Evolutionary conservation across 92 coral and sea anemone species (phyloP), one percentile per base, ranked within the genome.

Genomic region (Umimayanthus chanpuru): DNA sequence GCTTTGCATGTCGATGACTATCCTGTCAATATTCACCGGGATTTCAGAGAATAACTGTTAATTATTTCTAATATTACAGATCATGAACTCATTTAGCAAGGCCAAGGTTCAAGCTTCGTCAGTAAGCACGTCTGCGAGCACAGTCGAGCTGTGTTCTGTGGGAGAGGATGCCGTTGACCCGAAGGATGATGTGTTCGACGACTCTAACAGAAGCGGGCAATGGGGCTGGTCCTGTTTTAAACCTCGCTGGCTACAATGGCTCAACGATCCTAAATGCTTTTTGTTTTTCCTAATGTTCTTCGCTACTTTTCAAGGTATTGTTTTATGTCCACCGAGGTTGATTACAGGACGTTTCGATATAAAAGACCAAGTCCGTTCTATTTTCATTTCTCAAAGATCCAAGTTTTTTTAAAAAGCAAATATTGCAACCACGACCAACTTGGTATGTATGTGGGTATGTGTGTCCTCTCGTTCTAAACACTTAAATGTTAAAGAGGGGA

Each of bases 221-320:
- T 94, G 96, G 90, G 96, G 96, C 15, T 94, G 96, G 94, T 86
- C 81, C 4, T 40, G 85, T 15, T 92, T 89, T 58, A 92, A 90
- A 53, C 93, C 96, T 40, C 72, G 81, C 36, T 92, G 88, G 79
- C 89, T 94, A 75, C 96, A 92, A 70, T 81, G 76, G 61, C 81
- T 94, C 9, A 79, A 88, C 81, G 53, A 83, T 77, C 94, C 96
- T 0, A 88, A 72, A 79, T 94, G 96, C 92, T 94, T 94, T 53
- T 80, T 94, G 67, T 88, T 94, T 88, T 92, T 92, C 66, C 80
- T 94, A 85, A 85, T 89, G 85, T 49, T 92, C 36, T 94, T 92
- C 72, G 91, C 89, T 14, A 89, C 88, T 43, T 88, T 89, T 58
- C 96, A 94, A 94, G 94, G 96, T 94, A 89, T 23, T 78, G 41